Evolutionary conservation across 2,888 invertebrate species (phyloP).

Genomic region (Pterostichus madidus): DNA sequence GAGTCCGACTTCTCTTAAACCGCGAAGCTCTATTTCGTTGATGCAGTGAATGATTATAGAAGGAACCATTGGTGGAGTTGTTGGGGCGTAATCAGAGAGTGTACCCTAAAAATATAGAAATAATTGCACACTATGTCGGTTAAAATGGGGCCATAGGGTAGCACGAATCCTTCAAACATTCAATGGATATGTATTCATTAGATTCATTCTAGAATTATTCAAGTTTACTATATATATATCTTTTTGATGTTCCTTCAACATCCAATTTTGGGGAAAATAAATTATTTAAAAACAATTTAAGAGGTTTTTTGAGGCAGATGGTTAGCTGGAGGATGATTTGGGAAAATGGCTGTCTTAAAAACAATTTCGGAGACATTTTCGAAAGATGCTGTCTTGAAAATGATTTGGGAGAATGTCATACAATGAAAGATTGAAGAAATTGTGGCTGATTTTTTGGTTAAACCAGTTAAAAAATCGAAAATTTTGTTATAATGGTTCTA

Average conservation of each 20-base stretch:
- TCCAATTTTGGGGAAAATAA: not conserved
- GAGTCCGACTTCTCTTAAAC: constrained; percentile 91
- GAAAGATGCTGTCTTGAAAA: too few relatives aligned
- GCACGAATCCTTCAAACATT: too few relatives aligned
- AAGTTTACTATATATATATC: not conserved
- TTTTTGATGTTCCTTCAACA: not conserved
- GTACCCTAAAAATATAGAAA: constrained; percentile 79
- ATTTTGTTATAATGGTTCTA: too few relatives aligned
- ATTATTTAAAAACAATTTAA: not conserved
- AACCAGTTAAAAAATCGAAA: too few relatives aligned
- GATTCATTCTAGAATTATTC: constrained; percentile 8
- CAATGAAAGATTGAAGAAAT: too few relatives aligned
- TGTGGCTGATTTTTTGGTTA: too few relatives aligned
- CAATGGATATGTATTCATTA: too few relatives aligned
- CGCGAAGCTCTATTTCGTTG: constrained; percentile 95
- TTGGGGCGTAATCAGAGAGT: constrained; percentile 92
- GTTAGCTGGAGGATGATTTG: not conserved
- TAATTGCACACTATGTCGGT: too few relatives aligned
- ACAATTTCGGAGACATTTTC: too few relatives aligned
- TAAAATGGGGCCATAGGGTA: too few relatives aligned
- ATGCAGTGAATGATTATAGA: constrained; percentile 95
- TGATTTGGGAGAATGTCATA: too few relatives aligned
- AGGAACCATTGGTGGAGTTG: constrained; percentile 94
- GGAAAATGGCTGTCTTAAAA: too few relatives aligned
- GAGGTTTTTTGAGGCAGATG: not conserved